Evolutionary conservation across 2,888 invertebrate species (phyloP).

Genomic region (Beris chalybata): DNA sequence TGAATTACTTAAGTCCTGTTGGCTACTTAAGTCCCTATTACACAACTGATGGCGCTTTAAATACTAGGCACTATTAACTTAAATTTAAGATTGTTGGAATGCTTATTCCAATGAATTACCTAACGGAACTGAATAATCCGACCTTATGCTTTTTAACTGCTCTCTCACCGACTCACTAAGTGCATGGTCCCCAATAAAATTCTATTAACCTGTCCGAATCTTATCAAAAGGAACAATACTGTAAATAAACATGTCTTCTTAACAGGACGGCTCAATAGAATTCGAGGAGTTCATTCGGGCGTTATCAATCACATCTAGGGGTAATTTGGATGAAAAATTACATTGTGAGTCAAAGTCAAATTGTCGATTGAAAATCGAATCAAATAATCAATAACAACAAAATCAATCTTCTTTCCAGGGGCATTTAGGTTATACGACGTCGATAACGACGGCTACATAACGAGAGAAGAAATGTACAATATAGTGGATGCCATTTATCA

Average conservation of each 20-base stretch:
- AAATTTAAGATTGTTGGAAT: no score
- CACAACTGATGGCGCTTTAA: no score
- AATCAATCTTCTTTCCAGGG: conserved; percentile 65
- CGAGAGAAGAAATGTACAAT: conserved; percentile 94
- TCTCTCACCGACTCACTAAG: neutral
- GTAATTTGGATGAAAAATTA: conserved; percentile 96
- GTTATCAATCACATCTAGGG: conserved; percentile 96
- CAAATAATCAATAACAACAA: no score
- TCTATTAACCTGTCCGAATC: no score
- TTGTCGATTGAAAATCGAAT: neutral
- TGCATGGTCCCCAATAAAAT: no score
- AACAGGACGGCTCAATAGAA: conserved; percentile 96
- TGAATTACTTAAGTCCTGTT: no score
- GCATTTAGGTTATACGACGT: conserved; percentile 94
- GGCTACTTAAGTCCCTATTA: no score
- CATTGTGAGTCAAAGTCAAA: conserved; percentile 77
- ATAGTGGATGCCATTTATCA: conserved; percentile 97
- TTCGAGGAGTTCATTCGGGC: conserved; percentile 99
- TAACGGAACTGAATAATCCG: no score
- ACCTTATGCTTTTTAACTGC: no score
- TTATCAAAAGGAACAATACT: no score
- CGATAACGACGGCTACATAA: conserved; percentile 94
- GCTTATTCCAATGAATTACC: no score
- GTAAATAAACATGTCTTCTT: neutral
- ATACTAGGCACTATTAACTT: no score